phyloP scores from a whole-genome alignment of 2,888 invertebrate species.

The Oxyscelio sp. region DNA sequence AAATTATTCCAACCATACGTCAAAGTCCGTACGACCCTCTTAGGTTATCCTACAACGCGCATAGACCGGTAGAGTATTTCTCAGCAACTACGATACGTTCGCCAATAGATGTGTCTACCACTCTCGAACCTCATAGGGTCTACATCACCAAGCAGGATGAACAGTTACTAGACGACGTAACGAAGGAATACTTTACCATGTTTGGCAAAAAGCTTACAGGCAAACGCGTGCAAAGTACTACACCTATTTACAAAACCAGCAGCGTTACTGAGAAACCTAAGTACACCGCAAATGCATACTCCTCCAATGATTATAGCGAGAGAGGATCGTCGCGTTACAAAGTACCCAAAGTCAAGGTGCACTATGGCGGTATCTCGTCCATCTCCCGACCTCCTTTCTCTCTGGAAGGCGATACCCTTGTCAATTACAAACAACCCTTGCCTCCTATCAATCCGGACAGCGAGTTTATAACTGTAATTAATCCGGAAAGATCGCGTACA shows the following conservation, averaged over 20 bases:
- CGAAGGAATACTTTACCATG: constrained; percentile 93
- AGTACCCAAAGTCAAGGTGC: constrained; percentile 89
- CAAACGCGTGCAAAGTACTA: constrained; percentile 89
- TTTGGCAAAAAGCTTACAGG: constrained; percentile 92
- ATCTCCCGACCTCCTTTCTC: constrained; percentile 86
- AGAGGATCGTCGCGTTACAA: constrained; percentile 77
- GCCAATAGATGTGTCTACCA: constrained; percentile 87
- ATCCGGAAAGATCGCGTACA: constrained; percentile 73
- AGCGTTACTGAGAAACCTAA: constrained; percentile 84
- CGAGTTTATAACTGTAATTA: constrained; percentile 90
- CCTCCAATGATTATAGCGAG: constrained; percentile 78
- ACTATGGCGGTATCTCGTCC: constrained; percentile 89
- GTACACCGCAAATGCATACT: constrained; percentile 78
- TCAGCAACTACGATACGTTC: constrained; percentile 84
- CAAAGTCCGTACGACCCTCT: constrained; percentile 75
- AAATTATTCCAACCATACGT: constrained; percentile 68
- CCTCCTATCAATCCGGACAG: constrained; percentile 92
- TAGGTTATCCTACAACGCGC: constrained; percentile 58
- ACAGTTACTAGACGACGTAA: constrained; percentile 92
- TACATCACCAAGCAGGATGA: constrained; percentile 92
- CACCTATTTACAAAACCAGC: constrained; percentile 84
- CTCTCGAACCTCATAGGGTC: constrained; percentile 90
- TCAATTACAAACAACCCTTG: constrained; percentile 92
- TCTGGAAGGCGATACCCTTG: constrained; percentile 91
- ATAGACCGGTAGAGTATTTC: constrained; percentile 45